Evolutionary conservation across 2,797 vertebrate genomes (phyloP).

Genomic region (Lacerta bilineata): DNA sequence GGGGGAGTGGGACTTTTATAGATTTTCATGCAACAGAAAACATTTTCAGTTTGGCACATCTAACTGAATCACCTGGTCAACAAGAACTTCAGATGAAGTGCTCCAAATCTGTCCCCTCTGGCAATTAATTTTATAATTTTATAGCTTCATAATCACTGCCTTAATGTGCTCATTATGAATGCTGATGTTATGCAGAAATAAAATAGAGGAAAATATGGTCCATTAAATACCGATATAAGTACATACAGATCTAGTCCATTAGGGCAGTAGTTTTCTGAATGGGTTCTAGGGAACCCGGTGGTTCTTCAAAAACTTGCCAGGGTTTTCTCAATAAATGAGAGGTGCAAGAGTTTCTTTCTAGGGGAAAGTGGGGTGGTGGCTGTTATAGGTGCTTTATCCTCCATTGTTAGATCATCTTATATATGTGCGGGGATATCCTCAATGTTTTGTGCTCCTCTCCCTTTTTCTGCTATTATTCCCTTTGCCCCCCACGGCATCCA

Average conservation of each 20-base stretch:
- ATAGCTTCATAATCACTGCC: constrained; percentile 14
- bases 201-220: constrained; percentile 1
- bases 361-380: neutral
- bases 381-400: too few species aligned
- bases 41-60: neutral
- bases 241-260: neutral
- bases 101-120: constrained; percentile 6
- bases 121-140: constrained; percentile 35
- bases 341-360: too few species aligned
- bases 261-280: neutral
- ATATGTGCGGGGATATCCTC: too few species aligned
- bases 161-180: constrained; percentile 28
- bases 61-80: constrained; percentile 4
- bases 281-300: neutral
- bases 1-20: neutral
- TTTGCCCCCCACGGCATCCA: too few species aligned
- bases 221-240: constrained; percentile 19
- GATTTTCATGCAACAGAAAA: constrained; percentile 7
- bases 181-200: constrained; percentile 19
- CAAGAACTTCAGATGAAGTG: neutral
- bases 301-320: neutral
- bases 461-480: too few species aligned
- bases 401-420: too few species aligned
- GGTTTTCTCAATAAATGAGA: neutral
- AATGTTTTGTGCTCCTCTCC: too few species aligned